A percentile compares a stretch with the other conserved stretches of the same genome.
These are phyloP conservation scores for Nilaparvata lugens DNA, from an alignment of 1,140 invertebrate genomes.

Conservation along the genomic window DNA sequence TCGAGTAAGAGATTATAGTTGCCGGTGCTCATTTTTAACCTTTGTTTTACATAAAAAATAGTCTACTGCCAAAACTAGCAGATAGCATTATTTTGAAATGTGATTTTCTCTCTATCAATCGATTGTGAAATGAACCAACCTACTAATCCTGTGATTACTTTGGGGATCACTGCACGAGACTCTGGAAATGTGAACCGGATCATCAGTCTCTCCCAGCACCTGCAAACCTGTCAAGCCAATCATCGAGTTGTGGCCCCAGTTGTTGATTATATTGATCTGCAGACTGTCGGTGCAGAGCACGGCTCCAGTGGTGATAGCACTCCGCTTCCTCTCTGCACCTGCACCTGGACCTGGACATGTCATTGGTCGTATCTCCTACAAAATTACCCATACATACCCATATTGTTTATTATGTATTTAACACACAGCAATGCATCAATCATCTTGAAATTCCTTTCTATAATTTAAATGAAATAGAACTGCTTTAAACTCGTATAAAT, in stretches of 20 bases:
- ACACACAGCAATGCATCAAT: no score
- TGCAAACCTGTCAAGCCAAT: slow-evolving; percentile 44
- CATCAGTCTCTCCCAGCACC: slow-evolving; percentile 36
- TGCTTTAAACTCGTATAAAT: no score
- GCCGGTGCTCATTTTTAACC: no score
- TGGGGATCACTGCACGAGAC: slow-evolving; percentile 7
- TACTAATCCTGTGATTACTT: slow-evolving; percentile 9
- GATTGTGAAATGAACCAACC: slow-evolving; percentile 9
- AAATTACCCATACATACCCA: neutral
- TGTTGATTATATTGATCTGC: slow-evolving; percentile 16
- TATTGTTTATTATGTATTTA: no score
- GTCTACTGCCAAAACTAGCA: no score
- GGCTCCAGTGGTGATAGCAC: slow-evolving; percentile 18
- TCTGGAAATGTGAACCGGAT: slow-evolving; percentile 26
- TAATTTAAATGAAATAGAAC: no score
- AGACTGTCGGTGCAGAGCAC: slow-evolving; percentile 23
- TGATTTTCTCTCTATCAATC: slow-evolving; percentile 26
- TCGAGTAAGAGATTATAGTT: no score
- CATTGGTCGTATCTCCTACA: slow-evolving; percentile 26
- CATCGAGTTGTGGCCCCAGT: slow-evolving; percentile 21
- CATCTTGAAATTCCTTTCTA: no score
- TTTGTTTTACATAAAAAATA: no score
- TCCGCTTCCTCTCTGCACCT: neutral
- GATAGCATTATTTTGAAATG: no score
- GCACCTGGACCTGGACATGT: slow-evolving; percentile 18